Percentiles rank a stretch among this genome's conserved stretches.
phyloP scores from a whole-genome alignment of 2,797 vertebrate genomes.

The Lithobates sylvaticus region DNA sequence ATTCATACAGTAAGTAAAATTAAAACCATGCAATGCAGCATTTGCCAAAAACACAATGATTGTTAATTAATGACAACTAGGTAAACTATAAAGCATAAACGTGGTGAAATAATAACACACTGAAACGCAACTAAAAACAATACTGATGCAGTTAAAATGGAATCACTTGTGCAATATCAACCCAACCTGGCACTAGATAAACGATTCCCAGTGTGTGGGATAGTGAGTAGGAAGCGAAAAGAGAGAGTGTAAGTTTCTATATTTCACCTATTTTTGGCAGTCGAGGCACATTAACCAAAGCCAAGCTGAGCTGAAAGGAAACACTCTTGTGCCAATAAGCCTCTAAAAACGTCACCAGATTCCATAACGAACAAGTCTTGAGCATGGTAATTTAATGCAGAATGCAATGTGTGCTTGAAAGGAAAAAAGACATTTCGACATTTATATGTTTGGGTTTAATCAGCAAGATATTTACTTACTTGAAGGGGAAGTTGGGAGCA shows the following conservation, averaged over 20 bases:
- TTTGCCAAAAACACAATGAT: conserved; percentile 12
- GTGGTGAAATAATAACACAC: conserved; percentile 33
- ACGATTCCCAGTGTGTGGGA: conserved; percentile 51
- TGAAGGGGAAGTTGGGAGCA: conserved; percentile 38
- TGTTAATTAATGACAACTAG: background rate
- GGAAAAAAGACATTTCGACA: conserved; percentile 37
- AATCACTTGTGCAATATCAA: conserved; percentile 37
- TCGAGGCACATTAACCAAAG: conserved; percentile 38
- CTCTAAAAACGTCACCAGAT: conserved; percentile 57
- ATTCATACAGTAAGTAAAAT: conserved; percentile 8
- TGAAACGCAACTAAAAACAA: background rate
- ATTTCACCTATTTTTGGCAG: conserved; percentile 53
- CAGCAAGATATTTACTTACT: conserved; percentile 59
- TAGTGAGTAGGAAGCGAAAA: conserved; percentile 34
- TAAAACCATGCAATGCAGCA: background rate
- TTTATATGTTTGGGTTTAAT: conserved; percentile 60
- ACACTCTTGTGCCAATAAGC: conserved; percentile 46
- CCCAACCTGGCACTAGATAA: conserved; percentile 52
- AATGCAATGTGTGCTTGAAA: conserved; percentile 38
- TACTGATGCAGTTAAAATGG: conserved; percentile 5
- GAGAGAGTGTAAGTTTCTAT: conserved; percentile 37
- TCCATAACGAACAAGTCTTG: conserved; percentile 12
- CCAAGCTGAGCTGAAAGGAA: conserved; percentile 54
- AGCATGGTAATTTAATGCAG: conserved; percentile 58
- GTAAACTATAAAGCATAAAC: background rate